Evolutionary conservation across 2,113 vertebrate species (phyloP).

Genomic region (Fregata magnificens): DNA sequence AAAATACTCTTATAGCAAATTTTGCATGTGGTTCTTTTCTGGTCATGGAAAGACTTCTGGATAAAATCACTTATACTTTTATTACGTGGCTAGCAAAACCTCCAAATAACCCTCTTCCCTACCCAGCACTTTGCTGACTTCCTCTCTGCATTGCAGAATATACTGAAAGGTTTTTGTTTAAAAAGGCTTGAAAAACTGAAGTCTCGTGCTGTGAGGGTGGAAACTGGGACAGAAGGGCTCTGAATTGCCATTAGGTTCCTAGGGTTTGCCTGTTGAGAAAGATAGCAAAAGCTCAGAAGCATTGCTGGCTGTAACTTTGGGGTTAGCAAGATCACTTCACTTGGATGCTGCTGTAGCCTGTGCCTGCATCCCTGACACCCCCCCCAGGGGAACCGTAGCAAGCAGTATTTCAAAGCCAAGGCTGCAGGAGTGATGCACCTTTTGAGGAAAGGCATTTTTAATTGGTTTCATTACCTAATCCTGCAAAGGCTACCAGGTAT

Average conservation of each 20-base stretch:
- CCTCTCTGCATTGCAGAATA: neutral
- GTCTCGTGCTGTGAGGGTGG: neutral
- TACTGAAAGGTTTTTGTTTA: neutral
- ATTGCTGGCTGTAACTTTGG: neutral
- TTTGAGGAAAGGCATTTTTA: neutral
- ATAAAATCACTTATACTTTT: neutral
- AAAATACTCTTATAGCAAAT: neutral
- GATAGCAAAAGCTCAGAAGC: neutral
- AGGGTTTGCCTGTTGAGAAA: neutral
- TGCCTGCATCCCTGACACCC: neutral
- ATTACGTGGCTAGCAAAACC: neutral
- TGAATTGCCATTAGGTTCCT: neutral
- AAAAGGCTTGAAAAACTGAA: neutral
- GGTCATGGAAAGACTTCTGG: neutral
- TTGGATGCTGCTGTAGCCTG: neutral
- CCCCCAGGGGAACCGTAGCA: too few species aligned
- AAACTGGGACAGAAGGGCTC: neutral
- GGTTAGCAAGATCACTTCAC: neutral
- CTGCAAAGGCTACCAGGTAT: rapidly evolving
- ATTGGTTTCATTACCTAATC: neutral
- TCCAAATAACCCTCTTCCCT: neutral
- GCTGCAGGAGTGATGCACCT: neutral
- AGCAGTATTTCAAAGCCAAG: neutral
- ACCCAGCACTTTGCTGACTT: neutral
- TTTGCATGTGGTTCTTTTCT: neutral